phyloP scores from a whole-genome alignment of 1,140 invertebrate species.

The Scaptodrosophila lebanonensis region DNA sequence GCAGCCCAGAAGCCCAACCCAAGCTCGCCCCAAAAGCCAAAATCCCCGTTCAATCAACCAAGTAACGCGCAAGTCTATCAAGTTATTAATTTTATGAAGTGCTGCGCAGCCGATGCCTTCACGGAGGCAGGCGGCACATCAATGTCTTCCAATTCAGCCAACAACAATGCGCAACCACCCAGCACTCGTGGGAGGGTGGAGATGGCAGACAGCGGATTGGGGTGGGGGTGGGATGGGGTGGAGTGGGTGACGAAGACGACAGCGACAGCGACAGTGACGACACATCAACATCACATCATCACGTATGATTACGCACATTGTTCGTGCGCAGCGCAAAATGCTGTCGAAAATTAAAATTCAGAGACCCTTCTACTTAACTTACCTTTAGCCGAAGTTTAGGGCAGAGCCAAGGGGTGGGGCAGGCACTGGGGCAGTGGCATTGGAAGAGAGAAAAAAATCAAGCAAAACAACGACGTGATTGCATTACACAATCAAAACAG shows the following conservation, averaged over 20 bases:
- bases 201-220: too few relatives aligned
- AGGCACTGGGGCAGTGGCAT: background rate
- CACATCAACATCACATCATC: slow-evolving; percentile 65
- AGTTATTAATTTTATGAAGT: slow-evolving; percentile 77
- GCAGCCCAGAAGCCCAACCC: too few relatives aligned
- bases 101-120: slow-evolving; percentile 24
- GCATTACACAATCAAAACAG: slow-evolving; percentile 75
- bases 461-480: slow-evolving; percentile 76
- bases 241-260: slow-evolving; percentile 25
- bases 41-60: slow-evolving; percentile 46
- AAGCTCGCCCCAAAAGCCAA: too few relatives aligned
- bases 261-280: slow-evolving; percentile 24
- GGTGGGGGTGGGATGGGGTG: too few relatives aligned
- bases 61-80: slow-evolving; percentile 61
- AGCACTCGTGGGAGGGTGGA: too few relatives aligned
- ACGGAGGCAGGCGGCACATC: slow-evolving; percentile 44
- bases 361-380: slow-evolving; percentile 73
- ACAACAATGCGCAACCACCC: slow-evolving; percentile 41
- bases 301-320: slow-evolving; percentile 77
- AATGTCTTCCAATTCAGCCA: slow-evolving; percentile 63
- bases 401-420: background rate
- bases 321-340: slow-evolving; percentile 70
- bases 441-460: slow-evolving; percentile 26
- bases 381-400: slow-evolving; percentile 47
- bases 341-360: slow-evolving; percentile 76